Evolutionary conservation across 2,797 vertebrate genomes (phyloP), one percentile per base, ranked within the genome.

Genomic region (Gallinago nigripennis): DNA sequence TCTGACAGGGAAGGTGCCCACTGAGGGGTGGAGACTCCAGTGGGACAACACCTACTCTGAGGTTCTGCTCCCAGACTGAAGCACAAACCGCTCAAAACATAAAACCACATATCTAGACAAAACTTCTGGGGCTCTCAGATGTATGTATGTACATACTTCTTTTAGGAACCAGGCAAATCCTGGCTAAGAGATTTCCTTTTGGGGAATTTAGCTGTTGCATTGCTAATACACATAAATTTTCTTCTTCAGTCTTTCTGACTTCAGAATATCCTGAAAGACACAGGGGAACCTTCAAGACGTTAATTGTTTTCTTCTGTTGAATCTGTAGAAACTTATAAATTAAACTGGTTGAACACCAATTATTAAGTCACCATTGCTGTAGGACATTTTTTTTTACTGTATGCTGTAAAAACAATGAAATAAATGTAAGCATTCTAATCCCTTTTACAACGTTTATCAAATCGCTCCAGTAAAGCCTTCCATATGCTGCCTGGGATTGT

Each of bases 401-500:
- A 45, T 68, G 69, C 39, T 90, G 82, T 90, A 78, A 91, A 86
- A 77, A 65, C 89, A 86, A 50, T 43, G 27, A 87, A 95, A 89
- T 77, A 82, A 95, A 82, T 39, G 57, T 87, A 33, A 88, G 16
- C 30, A 31, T 92, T 90, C 95, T 98, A 99, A 66, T 98, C 96
- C 54, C 96, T 97, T 98, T 99, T 99, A 88, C 82, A 78, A 78
- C 90, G 96, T 86, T 95, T 98, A 96, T 98, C 97, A 97, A 99
- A 99, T 88, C 99, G 98, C 90, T 99, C 99, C 95, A 99, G 70
- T 92, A 99, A 96, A 78, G 99, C 99, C 92, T 98, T 98, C 88
- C 99, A 98, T 77, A 99, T 98, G 95, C 97, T 99, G 86, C 99
- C 99, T 3, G 99, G 99, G 90, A 99, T 98, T 97, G 97, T 98